Conservation (phyloP, 2,113 vertebrate genomes). For the Datnioides undecimradiatus region DNA sequence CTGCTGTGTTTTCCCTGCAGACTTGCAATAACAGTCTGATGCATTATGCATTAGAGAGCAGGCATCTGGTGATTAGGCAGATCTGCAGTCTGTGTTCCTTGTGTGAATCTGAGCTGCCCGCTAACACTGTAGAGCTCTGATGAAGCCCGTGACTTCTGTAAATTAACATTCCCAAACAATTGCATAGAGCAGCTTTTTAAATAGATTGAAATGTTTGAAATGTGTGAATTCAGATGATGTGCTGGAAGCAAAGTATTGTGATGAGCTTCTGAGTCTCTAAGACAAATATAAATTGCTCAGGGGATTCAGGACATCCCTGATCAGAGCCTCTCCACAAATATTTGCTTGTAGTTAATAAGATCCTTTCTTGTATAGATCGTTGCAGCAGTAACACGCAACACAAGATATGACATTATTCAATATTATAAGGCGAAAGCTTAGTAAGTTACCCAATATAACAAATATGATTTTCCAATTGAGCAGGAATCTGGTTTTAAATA, state of each 20-base stretch:
- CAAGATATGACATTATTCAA: not conserved
- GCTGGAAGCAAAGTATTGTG: slow-evolving; percentile 27
- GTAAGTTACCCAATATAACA: not conserved
- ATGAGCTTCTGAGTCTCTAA: slow-evolving; percentile 8
- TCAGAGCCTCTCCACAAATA: not conserved
- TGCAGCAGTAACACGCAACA: not conserved
- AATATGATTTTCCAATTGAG: slow-evolving; percentile 1
- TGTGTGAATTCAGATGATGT: not conserved
- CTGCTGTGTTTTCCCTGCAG: slow-evolving; percentile 71
- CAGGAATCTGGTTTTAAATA: not conserved
- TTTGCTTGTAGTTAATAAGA: not conserved
- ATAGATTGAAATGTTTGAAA: not conserved
- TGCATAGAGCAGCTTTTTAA: not conserved
- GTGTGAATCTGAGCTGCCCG: slow-evolving; percentile 42
- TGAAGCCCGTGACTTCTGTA: slow-evolving; percentile 45
- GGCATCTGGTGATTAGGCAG: slow-evolving; percentile 75
- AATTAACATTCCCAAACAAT: slow-evolving; percentile 43
- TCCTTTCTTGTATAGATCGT: not conserved
- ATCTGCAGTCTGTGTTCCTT: slow-evolving; percentile 55
- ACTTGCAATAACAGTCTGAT: slow-evolving; percentile 75
- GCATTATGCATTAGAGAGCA: slow-evolving; percentile 78
- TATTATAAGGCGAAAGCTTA: not conserved
- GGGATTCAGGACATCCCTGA: not conserved
- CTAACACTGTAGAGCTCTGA: slow-evolving; percentile 15
- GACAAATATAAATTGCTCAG: slow-evolving; percentile 23